These are phyloP conservation scores for Rhopalosiphum padi DNA, from an alignment of 1,140 invertebrate species.

Conservation along the genomic window DNA sequence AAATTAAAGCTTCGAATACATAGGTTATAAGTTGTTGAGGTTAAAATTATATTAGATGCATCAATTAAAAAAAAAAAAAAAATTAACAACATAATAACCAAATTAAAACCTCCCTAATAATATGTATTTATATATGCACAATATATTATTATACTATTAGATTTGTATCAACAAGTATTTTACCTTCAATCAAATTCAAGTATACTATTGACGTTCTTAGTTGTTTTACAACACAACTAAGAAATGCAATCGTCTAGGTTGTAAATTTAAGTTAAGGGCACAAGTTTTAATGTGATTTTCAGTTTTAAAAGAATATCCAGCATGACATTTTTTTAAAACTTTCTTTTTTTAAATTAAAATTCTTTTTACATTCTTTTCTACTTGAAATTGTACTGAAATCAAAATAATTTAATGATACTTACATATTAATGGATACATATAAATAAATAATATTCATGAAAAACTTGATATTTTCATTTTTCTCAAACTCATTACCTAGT, in stretches of 20 bases:
- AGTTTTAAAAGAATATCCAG: background rate
- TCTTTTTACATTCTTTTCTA: background rate
- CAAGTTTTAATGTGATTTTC: constrained; percentile 19
- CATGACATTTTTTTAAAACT: background rate
- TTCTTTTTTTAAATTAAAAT: background rate
- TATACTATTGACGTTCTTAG: background rate
- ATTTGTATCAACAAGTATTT: background rate
- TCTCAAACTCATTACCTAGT: background rate
- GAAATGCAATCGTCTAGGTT: background rate
- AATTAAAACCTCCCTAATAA: too few relatives aligned
- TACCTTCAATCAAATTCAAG: background rate
- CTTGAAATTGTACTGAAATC: background rate
- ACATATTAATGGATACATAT: background rate
- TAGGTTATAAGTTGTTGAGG: too few relatives aligned
- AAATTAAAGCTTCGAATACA: too few relatives aligned
- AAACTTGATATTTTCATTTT: background rate
- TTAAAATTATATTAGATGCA: too few relatives aligned
- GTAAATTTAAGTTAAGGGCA: background rate
- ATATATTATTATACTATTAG: background rate
- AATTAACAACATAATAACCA: too few relatives aligned
- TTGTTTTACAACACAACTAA: background rate
- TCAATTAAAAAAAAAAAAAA: too few relatives aligned
- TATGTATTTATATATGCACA: too few relatives aligned
- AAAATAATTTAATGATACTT: background rate
- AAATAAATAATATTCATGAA: background rate